Base-by-base conservation (phyloP, 2,113 vertebrate species). In the Eonycteris spelaea region DNA sequence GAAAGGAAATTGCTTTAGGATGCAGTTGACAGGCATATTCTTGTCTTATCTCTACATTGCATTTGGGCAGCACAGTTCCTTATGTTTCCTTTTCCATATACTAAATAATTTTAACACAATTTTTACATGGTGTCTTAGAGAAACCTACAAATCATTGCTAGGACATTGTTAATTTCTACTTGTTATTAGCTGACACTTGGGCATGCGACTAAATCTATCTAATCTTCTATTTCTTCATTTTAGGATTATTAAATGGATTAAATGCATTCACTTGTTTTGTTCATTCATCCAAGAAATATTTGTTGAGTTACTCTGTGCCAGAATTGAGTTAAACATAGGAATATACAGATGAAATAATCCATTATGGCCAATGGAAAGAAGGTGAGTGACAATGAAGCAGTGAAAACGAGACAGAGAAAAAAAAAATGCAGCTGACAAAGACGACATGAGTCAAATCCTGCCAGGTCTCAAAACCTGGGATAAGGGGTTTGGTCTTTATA, bases 1-100 rank as follows among this genome's bases (percentile, higher is more conserved):
- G 53, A 84, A 63, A 89, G 90, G 51, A 95, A 96, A 96, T 97
- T 97, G 85, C 96, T 91, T 92, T 7, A 10, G 71, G 74, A 75
- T 15, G 57, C 35, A 43, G 43, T 55, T n/a, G 77, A 48, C 0
- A 0, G 73, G 65, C 55, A 75, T 10, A 61, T 19, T 51, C n/a
- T 9, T 9, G 1, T 0, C n/a, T 79, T 30, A 80, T 40, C 48
- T 65, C 80, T n/a, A 4, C 14, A n/a, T 10, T 28, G 14, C 63
- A 35, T 75, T 82, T 75, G 80, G 71, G 43, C 30, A n/a, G 71
- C 13, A 14, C 7, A 15, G 30, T 57, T 77, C n/a, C 59, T 71
- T 22, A 8, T 11, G 13, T 86, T 45, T 18, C n/a, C 24, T 15
- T 71, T 59, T 53, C 68, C 57, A 59, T 43, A 40, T 55, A 13